Evolutionary conservation across 1,140 invertebrate species (phyloP).

Genomic region (Scaptomyza hsui): DNA sequence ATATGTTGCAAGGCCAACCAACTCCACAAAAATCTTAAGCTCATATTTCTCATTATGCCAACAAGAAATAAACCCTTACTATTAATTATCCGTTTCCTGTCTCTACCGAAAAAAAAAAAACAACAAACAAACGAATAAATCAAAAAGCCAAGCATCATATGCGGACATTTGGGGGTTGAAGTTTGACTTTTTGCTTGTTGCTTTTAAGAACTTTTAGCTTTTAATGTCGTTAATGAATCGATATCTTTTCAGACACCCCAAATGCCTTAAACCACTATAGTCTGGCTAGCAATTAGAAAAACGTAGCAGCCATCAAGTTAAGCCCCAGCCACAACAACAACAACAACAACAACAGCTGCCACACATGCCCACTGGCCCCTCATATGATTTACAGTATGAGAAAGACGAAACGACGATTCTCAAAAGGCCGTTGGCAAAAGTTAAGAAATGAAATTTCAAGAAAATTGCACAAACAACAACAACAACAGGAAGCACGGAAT

Average conservation of each 20-base stretch:
- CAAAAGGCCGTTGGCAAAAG: constrained; percentile 69
- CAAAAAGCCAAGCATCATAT: constrained; percentile 33
- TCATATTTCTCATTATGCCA: not conserved
- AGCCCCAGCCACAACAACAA: constrained; percentile 23
- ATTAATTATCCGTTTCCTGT: constrained; percentile 51
- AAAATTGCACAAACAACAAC: constrained; percentile 78
- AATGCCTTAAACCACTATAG: constrained; percentile 27
- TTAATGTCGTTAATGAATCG: constrained; percentile 79
- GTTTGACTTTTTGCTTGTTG: not conserved
- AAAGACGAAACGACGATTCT: constrained; percentile 25
- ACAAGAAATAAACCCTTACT: constrained; percentile 11
- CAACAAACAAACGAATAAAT: constrained; percentile 48
- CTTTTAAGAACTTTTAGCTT: constrained; percentile 69
- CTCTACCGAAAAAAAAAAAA: not conserved
- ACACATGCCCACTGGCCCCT: constrained; percentile 49
- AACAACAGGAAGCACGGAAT: constrained; percentile 48
- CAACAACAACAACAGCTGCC: constrained; percentile 47
- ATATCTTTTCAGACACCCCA: constrained; percentile 41
- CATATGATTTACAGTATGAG: constrained; percentile 74
- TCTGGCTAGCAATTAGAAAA: constrained; percentile 76
- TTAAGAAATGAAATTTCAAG: constrained; percentile 82
- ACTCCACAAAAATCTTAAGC: not conserved
- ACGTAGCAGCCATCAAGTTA: constrained; percentile 32
- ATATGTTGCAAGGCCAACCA: not conserved
- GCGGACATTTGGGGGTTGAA: not conserved